A percentile compares a stretch with the other conserved stretches of the same genome.
These are phyloP conservation scores for Leguminivora glycinivorella DNA, from an alignment of 1,140 invertebrate genomes.

Conservation along the genomic window DNA sequence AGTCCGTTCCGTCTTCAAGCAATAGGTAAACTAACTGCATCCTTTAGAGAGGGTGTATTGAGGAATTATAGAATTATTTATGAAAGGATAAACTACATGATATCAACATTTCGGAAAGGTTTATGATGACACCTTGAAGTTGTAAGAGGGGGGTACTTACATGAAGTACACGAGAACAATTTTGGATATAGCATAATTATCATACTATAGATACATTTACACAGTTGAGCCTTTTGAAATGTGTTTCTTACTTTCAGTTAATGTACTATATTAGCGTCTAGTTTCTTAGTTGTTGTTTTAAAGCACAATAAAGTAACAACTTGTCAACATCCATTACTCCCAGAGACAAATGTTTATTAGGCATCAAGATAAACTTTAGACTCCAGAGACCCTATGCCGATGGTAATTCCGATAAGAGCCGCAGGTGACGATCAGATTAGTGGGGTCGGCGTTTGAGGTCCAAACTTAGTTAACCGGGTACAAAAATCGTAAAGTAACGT, in stretches of 20 bases:
- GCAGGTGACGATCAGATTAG: conserved; percentile 17
- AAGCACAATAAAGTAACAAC: neutral
- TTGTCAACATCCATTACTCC: conserved; percentile 10
- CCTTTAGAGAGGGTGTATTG: no score
- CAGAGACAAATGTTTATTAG: conserved; percentile 8
- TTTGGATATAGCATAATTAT: no score
- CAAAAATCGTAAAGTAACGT: neutral
- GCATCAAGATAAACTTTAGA: conserved; percentile 9
- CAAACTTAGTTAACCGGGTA: neutral
- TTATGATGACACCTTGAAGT: no score
- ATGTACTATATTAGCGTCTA: no score
- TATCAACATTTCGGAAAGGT: no score
- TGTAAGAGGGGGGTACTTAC: no score
- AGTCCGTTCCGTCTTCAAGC: neutral
- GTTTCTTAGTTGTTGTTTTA: neutral
- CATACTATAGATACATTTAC: no score
- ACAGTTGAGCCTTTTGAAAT: no score
- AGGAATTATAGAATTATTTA: no score
- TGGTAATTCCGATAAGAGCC: conserved; percentile 15
- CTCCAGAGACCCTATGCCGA: conserved; percentile 14
- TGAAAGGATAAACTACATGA: no score
- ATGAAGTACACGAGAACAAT: no score
- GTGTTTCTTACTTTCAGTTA: no score
- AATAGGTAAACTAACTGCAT: neutral
- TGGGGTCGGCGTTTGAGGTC: neutral